These are phyloP conservation scores for Mythimna albipuncta DNA, from an alignment of 2,888 invertebrate genomes.

Conservation along the genomic window DNA sequence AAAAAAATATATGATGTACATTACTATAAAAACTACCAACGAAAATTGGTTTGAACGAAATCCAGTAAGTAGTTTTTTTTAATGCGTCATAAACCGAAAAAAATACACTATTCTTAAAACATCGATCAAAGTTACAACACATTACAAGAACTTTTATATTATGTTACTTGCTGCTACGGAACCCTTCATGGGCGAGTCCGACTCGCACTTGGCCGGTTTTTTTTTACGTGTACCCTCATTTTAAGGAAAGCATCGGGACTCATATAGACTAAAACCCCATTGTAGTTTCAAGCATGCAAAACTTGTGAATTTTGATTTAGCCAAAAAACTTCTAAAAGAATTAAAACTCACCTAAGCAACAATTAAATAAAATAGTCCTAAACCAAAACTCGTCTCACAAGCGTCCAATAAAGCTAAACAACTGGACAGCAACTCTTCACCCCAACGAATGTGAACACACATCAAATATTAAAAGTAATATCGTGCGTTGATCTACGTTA, in stretches of 20 bases:
- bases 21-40: too few species aligned
- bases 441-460: slow-evolving; percentile 3
- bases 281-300: background rate
- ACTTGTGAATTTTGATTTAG: too few species aligned
- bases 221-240: background rate
- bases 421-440: slow-evolving; percentile 14
- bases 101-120: too few species aligned
- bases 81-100: too few species aligned
- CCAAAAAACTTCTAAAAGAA: background rate
- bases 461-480: slow-evolving; percentile 29
- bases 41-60: too few species aligned
- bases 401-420: background rate
- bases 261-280: background rate
- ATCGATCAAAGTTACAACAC: too few species aligned
- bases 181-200: too few species aligned
- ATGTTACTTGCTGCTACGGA: too few species aligned
- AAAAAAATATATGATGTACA: too few species aligned
- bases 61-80: too few species aligned
- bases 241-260: background rate
- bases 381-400: background rate
- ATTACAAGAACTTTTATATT: too few species aligned
- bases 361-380: background rate
- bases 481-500: slow-evolving; percentile 29
- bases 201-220: too few species aligned
- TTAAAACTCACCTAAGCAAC: background rate